Evolutionary conservation across 2,888 invertebrate genomes (phyloP), one percentile per base, ranked within the genome.

Genomic region (Lasioglossum vierecki): DNA sequence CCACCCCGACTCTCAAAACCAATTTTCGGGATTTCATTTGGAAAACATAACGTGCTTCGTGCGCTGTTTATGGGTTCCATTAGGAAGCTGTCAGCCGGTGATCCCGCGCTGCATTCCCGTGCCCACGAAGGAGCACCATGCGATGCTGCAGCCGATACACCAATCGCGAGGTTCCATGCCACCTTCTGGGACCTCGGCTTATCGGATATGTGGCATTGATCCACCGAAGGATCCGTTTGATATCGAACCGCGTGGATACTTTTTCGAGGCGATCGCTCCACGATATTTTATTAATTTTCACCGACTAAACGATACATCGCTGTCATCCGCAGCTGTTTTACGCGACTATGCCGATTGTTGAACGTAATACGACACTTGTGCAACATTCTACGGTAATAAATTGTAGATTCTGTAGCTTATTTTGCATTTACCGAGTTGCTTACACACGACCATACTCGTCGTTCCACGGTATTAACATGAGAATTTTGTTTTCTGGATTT

Each of bases 51-150:
- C 93, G 91, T 92, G 94, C 93, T 92, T 92, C 92, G 93, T 90
- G 90, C 91, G 92, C 92, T 94, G 94, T 95, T 95, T 95, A 95
- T 94, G 94, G 93, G 92, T 95, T 95, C 95, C 94, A 95, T 95
- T 95, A 94, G 94, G 94, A 93, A 94, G 89, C 94, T 95, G 95
- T 95, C 95, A 95, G 94, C 91, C 91, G 90, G 92, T 94, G 94
- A 94, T 94, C 94, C 93, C 89, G 91, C 90, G 88, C 85, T 89
- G 92, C 89, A 89, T 86, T 87, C 91, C 91, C 92, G 91, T 92
- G 91, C 92, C 77, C 70, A 70, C 88, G 72, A 80, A 83, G 87
- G 80, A 80, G 46, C 83, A 82, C 78, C 80, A 74, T 82, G 81
- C 84, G 87, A 82, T 82, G 86, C 82, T 86, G 85, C 82, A 83